phyloP scores from a whole-genome alignment of 2,797 vertebrate species.

The Leptoclinus maculatus region DNA sequence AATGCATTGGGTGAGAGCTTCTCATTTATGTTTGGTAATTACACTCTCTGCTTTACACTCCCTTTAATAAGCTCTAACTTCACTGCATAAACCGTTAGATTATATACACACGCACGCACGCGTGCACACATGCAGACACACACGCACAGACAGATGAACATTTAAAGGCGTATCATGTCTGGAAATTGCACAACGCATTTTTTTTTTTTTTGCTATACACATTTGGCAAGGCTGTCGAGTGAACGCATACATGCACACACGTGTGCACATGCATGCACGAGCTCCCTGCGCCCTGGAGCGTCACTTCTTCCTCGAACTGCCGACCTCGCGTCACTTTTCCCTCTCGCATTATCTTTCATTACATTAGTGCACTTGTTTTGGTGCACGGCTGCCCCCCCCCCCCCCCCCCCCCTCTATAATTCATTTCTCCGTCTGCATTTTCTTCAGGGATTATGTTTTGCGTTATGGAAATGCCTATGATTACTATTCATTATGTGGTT shows the following conservation, averaged over 20 bases:
- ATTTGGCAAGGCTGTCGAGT: constrained; percentile 13
- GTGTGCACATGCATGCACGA: neutral
- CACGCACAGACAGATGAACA: constrained; percentile 52
- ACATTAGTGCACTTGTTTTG: constrained; percentile 75
- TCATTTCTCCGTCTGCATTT: constrained; percentile 78
- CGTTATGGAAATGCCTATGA: constrained; percentile 78
- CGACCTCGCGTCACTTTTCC: constrained; percentile 31
- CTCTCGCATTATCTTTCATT: constrained; percentile 72
- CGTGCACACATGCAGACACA: constrained; percentile 14
- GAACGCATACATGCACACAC: constrained; percentile 1
- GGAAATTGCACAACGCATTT: constrained; percentile 44
- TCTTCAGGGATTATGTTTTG: constrained; percentile 78
- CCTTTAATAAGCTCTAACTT: constrained; percentile 83
- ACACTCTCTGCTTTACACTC: constrained; percentile 83
- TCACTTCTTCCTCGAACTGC: constrained; percentile 19
- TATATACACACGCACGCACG: constrained; percentile 45
- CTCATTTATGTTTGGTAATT: constrained; percentile 86
- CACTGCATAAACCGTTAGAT: constrained; percentile 77
- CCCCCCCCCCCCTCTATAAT: constrained; percentile 47
- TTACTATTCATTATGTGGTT: constrained; percentile 82
- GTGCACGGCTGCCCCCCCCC: constrained; percentile 32
- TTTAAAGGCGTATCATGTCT: constrained; percentile 55
- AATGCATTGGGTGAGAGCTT: constrained; percentile 83
- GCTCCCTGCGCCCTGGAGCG: constrained; percentile 6
- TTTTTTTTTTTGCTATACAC: constrained; percentile 4